These are phyloP conservation scores for Aphidius colemani DNA, from an alignment of 2,888 invertebrate genomes.

Conservation along the genomic window DNA sequence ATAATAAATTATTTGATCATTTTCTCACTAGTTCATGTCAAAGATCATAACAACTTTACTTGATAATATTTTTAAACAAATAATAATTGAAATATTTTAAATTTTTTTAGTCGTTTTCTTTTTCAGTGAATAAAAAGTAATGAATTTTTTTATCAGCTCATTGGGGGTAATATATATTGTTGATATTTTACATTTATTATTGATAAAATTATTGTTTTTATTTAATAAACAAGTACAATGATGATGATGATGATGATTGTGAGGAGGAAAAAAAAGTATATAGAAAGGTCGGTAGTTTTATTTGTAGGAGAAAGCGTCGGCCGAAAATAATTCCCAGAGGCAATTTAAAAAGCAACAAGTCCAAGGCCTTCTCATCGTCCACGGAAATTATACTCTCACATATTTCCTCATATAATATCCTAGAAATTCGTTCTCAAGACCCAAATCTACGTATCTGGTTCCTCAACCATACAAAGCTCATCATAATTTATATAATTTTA, in stretches of 20 bases:
- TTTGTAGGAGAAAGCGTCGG: constrained; percentile 48
- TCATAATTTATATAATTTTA: neutral
- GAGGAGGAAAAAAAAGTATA: neutral
- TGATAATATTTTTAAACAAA: too few relatives aligned
- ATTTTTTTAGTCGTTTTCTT: too few relatives aligned
- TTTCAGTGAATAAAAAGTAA: too few relatives aligned
- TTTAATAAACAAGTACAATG: neutral
- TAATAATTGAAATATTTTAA: too few relatives aligned
- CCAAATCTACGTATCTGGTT: constrained; percentile 38
- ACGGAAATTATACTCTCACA: constrained; percentile 3
- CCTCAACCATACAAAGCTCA: neutral
- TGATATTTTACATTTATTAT: constrained; percentile 3
- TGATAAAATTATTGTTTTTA: neutral
- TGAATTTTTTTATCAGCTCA: too few relatives aligned
- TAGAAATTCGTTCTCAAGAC: constrained; percentile 48
- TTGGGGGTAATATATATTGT: neutral
- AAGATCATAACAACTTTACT: too few relatives aligned
- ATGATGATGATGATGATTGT: neutral
- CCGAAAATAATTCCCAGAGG: constrained; percentile 46
- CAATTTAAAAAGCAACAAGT: constrained; percentile 3
- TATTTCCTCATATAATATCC: constrained; percentile 21
- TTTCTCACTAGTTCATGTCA: too few relatives aligned
- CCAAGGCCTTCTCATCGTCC: constrained; percentile 16
- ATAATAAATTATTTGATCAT: too few relatives aligned
- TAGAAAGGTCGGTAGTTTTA: constrained; percentile 33